These are phyloP conservation scores for Phytoseiulus persimilis DNA, from an alignment of 2,888 invertebrate genomes.

Conservation along the genomic window DNA sequence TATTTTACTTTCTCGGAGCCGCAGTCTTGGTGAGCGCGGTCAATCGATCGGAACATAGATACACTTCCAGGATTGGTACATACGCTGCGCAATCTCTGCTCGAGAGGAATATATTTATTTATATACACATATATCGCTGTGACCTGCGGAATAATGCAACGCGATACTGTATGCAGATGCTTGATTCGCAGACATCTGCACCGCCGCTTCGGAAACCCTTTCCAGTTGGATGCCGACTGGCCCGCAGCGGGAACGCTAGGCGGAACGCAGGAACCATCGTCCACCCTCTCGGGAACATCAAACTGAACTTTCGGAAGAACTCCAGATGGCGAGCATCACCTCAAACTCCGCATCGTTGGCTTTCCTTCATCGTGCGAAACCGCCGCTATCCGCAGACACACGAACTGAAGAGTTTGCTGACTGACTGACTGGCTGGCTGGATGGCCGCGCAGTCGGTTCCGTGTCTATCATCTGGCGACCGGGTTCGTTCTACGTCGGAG, in stretches of 20 bases:
- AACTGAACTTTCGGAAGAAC: not conserved
- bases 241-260: not conserved
- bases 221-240: not conserved
- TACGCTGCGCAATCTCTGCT: not conserved
- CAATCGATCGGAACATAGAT: not conserved
- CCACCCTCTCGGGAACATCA: not conserved
- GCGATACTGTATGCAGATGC: not conserved
- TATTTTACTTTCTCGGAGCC: not conserved
- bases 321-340: not conserved
- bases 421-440: not conserved
- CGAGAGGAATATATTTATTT: not conserved
- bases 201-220: not conserved
- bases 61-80: not conserved
- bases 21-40: no score
- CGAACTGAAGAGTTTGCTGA: not conserved
- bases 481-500: not conserved
- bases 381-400: not conserved
- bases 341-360: not conserved
- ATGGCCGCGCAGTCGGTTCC: not conserved
- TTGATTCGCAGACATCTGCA: not conserved
- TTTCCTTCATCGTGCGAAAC: not conserved
- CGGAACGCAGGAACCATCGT: not conserved
- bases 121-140: not conserved
- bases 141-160: not conserved
- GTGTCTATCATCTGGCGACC: not conserved